Evolutionary conservation across 1,140 invertebrate species (phyloP).

Genomic region (Bombus terrestris): DNA sequence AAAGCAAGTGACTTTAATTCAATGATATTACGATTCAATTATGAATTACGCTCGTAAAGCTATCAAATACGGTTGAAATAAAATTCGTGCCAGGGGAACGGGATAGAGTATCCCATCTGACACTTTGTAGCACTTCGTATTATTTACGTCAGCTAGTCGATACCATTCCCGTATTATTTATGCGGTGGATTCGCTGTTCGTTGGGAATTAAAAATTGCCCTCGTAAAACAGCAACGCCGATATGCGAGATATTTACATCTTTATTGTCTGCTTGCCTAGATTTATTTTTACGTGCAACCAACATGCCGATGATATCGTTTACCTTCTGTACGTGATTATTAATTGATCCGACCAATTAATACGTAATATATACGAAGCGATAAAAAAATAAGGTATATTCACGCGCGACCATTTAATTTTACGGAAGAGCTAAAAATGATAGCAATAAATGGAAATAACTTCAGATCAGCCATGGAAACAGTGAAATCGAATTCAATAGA

Average conservation of each 20-base stretch:
- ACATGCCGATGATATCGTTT: not conserved
- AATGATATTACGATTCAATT: not conserved
- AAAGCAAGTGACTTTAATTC: not conserved
- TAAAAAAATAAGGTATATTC: not conserved
- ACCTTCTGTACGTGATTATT: not conserved
- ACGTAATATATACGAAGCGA: not conserved
- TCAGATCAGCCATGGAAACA: not conserved
- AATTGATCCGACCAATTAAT: not conserved
- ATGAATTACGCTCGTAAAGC: not conserved
- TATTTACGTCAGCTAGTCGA: slow-evolving; percentile 27
- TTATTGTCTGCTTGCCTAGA: not conserved
- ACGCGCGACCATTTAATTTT: not conserved
- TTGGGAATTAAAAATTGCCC: slow-evolving; percentile 15
- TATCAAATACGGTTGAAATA: not conserved
- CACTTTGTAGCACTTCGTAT: not conserved
- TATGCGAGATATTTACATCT: slow-evolving; percentile 6
- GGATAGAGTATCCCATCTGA: not conserved
- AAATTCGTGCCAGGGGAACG: not conserved
- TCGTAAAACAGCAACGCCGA: not conserved
- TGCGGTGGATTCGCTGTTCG: not conserved
- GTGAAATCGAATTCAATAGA: no score
- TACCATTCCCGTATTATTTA: slow-evolving; percentile 31
- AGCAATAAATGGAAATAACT: no score
- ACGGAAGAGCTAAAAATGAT: not conserved
- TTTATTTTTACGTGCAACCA: not conserved